Evolutionary conservation across 2,797 vertebrate species (phyloP).

Genomic region (Petrocephalus schoutedeni): DNA sequence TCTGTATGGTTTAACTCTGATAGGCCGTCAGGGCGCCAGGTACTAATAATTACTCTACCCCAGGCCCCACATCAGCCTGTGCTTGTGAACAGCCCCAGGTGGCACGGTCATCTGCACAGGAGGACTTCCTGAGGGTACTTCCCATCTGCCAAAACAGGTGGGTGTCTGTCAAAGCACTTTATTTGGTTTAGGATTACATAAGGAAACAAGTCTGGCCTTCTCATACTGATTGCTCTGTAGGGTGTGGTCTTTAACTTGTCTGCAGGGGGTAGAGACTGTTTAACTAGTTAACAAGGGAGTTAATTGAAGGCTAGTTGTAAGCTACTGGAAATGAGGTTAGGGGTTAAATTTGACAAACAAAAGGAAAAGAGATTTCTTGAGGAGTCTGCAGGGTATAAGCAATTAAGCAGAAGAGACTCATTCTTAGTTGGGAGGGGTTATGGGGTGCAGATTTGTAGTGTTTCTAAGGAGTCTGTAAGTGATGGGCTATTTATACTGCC

Average conservation of each 20-base stretch:
- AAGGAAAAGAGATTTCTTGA: not conserved
- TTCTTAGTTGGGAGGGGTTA: not conserved
- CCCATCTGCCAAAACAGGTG: not conserved
- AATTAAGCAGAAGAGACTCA: not conserved
- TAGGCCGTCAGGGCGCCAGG: not conserved
- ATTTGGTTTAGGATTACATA: not conserved
- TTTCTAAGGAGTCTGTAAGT: not conserved
- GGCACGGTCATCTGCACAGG: not conserved
- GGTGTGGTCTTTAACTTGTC: not conserved
- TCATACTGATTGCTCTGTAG: not conserved
- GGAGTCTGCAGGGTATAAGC: not conserved
- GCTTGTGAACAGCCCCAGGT: not conserved
- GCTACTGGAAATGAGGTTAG: not conserved
- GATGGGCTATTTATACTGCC: not conserved
- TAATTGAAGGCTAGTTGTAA: not conserved
- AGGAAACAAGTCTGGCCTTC: not conserved
- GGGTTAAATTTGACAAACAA: not conserved
- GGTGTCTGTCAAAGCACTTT: not conserved
- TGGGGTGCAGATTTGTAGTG: not conserved
- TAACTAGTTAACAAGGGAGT: not conserved
- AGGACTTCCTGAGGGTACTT: not conserved
- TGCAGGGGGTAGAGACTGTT: not conserved
- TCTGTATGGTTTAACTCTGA: not conserved
- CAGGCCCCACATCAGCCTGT: not conserved
- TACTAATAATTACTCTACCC: not conserved